Base-by-base conservation (phyloP, 2,113 vertebrate genomes). In the Bubo scandiacus region DNA sequence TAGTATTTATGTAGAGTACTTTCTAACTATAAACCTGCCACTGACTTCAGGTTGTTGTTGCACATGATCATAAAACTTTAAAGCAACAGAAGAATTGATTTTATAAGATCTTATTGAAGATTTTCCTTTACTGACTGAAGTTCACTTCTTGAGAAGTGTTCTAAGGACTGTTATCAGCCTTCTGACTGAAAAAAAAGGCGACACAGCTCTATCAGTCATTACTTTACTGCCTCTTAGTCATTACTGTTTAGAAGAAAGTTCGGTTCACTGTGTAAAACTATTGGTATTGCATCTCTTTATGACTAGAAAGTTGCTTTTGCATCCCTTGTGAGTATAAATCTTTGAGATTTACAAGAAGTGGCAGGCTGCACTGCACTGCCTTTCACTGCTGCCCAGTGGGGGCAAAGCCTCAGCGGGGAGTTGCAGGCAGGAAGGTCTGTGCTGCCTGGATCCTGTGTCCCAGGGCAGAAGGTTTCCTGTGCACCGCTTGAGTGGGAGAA, bases 241-340 rank as follows among this genome's bases (percentile, higher is more conserved):
- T 57, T 74, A 29, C 40, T 87, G 52, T 84, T 94, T 27, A 20
- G 27, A 93, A 65, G 38, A 78, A 91, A 94, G 81, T 81, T 40
- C 6, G 1, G 17, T 68, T 57, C 27, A 82, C 27, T 4, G 3
- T 52, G 34, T 70, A 63, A 78, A 79, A n/a, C 73, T 67, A 38
- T 21, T 6, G 11, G 21, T 84, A 30, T 67, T 42, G 42, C 2
- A 1, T 14, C n/a, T 29, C 32, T 83, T 62, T 68, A 52, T 79
- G 57, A 55, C 55, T 32, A 54, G 49, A 54, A 81, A 51, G 18
- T 78, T 52, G n/a, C 25, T 59, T 84, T 94, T 96, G 32, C 43
- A 26, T 75, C 57, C 42, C 32, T 74, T 20, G 38, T 86, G 59
- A 77, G 3, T 85, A n/a, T 55, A 27, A 81, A 65, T 65, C 25